phyloP scores from a whole-genome alignment of 2,113 vertebrate species.

The Apodemus speciosus region DNA sequence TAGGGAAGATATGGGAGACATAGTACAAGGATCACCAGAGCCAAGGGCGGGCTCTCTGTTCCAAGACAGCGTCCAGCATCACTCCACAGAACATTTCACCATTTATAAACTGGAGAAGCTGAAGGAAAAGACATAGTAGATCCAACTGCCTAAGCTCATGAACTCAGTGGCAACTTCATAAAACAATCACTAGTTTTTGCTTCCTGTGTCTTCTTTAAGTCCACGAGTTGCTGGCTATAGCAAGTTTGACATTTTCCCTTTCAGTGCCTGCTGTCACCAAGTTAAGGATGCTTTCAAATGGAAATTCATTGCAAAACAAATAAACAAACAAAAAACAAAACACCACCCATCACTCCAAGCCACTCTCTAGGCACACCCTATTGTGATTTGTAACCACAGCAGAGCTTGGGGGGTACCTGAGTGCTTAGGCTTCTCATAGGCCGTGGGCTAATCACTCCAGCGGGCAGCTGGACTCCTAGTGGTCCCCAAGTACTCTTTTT shows the following conservation, averaged over 20 bases:
- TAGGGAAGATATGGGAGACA: neutral
- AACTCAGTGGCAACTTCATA: neutral
- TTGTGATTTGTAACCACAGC: neutral
- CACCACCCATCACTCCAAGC: neutral
- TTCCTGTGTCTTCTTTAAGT: neutral
- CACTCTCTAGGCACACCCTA: neutral
- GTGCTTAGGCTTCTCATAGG: neutral
- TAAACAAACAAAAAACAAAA: too few relatives aligned
- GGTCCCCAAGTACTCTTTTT: neutral
- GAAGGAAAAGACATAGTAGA: neutral
- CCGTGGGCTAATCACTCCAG: neutral
- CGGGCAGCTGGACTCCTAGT: neutral
- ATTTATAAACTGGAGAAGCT: neutral
- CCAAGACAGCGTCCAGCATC: too few relatives aligned
- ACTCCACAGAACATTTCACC: neutral
- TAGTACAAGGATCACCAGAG: neutral
- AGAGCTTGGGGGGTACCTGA: neutral
- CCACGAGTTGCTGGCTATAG: neutral
- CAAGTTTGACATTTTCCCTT: neutral
- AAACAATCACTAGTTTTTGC: neutral
- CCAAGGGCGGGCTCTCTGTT: neutral
- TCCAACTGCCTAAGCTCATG: neutral
- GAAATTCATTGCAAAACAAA: conserved; percentile 37
- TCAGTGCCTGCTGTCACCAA: conserved; percentile 6
- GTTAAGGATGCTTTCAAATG: conserved; percentile 26